Conservation (phyloP, 2,113 vertebrate species). For the Megaleporinus macrocephalus region DNA sequence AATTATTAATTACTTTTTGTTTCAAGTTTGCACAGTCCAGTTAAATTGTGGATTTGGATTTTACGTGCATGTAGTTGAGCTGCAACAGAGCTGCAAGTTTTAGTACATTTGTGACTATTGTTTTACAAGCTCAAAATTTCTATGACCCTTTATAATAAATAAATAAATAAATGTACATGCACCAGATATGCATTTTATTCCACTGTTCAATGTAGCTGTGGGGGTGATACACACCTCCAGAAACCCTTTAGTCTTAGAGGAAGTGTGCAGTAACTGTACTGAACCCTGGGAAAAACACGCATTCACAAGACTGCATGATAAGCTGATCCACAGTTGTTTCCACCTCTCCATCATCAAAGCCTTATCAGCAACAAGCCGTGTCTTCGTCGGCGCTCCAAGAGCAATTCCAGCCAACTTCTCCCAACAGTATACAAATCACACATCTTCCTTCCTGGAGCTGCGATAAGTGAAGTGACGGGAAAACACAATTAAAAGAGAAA, state of each 20-base stretch:
- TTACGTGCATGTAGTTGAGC: no score
- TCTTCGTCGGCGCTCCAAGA: background rate
- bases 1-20: no score
- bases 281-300: background rate
- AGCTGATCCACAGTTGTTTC: background rate
- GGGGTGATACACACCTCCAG: background rate
- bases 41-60: no score
- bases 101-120: no score
- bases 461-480: background rate
- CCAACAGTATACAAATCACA: background rate
- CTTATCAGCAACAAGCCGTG: background rate
- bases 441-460: constrained; percentile 9
- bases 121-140: no score
- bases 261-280: background rate
- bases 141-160: no score
- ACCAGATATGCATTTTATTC: no score
- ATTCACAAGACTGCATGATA: constrained; percentile 2
- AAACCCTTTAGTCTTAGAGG: background rate
- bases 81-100: no score
- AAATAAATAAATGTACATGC: no score
- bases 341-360: background rate
- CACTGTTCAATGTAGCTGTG: no score
- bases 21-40: no score
- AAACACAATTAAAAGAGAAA: background rate
- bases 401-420: background rate